These are phyloP conservation scores for Paracentrotus lividus DNA, from an alignment of 53 echinoderm and acorn worm species.

Conservation along the genomic window DNA sequence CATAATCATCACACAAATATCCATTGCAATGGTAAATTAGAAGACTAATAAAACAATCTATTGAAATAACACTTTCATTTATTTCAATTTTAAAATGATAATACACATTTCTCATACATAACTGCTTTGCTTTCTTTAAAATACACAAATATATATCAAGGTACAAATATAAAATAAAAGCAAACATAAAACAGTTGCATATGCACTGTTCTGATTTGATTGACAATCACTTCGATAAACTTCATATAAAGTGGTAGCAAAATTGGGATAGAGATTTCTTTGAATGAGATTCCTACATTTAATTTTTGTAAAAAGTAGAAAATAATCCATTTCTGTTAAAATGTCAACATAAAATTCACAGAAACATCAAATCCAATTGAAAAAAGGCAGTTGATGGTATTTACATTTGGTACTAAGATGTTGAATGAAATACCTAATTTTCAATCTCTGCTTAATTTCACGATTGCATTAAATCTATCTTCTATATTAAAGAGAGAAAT, in stretches of 20 bases:
- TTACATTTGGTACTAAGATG: constrained; percentile 27
- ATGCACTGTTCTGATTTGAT: constrained; percentile 44
- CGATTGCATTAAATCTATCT: background rate
- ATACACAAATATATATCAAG: constrained; percentile 68
- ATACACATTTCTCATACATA: constrained; percentile 67
- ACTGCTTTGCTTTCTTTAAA: constrained; percentile 69
- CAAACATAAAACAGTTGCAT: constrained; percentile 46
- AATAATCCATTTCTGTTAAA: constrained; percentile 45
- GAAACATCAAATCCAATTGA: constrained; percentile 23
- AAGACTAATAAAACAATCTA: constrained; percentile 5
- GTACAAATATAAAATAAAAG: constrained; percentile 67
- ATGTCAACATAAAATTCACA: constrained; percentile 63
- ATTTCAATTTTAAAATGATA: constrained; percentile 69
- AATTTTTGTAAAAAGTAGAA: constrained; percentile 62
- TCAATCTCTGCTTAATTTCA: background rate
- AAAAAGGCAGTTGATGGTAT: constrained; percentile 70
- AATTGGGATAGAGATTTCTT: constrained; percentile 61
- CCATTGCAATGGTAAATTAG: background rate
- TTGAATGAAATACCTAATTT: constrained; percentile 4
- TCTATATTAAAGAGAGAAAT: constrained; percentile 3
- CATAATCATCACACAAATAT: too few species aligned
- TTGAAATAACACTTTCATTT: constrained; percentile 69
- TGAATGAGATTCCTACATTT: background rate
- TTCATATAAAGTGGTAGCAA: constrained; percentile 67
- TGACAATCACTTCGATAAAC: constrained; percentile 45